Evolutionary conservation across 2,888 invertebrate genomes (phyloP).

Genomic region (Ophion ventricosus): DNA sequence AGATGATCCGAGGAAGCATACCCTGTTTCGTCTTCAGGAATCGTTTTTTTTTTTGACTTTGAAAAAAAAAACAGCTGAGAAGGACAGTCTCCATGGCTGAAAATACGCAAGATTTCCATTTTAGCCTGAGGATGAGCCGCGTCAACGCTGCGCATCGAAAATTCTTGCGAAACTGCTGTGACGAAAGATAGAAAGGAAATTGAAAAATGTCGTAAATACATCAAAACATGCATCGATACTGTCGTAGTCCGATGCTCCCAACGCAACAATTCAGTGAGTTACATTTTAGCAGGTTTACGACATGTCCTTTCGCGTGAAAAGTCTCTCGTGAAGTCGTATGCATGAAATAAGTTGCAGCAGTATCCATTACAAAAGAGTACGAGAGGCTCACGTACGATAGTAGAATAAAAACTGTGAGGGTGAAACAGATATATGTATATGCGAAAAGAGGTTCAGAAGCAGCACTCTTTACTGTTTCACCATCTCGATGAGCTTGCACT

Average conservation of each 20-base stretch:
- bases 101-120: neutral
- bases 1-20: neutral
- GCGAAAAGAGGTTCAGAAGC: slow-evolving; percentile 50
- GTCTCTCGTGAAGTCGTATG: slow-evolving; percentile 10
- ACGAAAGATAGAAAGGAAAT: neutral
- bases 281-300: neutral
- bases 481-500: slow-evolving; percentile 43
- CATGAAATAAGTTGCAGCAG: slow-evolving; percentile 7
- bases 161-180: neutral
- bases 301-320: slow-evolving; percentile 11
- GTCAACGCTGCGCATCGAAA: neutral
- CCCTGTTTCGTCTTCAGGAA: neutral
- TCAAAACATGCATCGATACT: neutral
- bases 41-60: too few species aligned
- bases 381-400: neutral
- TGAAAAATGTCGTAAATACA: neutral
- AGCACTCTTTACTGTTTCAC: slow-evolving; percentile 58
- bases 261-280: neutral
- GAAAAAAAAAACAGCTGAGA: neutral
- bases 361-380: slow-evolving; percentile 19
- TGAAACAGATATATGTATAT: neutral
- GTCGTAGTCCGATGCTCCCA: neutral
- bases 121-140: neutral
- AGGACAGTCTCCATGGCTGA: neutral
- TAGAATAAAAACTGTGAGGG: slow-evolving; percentile 29